Percentiles rank a stretch among this genome's conserved stretches.
phyloP scores from a whole-genome alignment of 2,888 invertebrate species.

The Stenichneumon culpator region DNA sequence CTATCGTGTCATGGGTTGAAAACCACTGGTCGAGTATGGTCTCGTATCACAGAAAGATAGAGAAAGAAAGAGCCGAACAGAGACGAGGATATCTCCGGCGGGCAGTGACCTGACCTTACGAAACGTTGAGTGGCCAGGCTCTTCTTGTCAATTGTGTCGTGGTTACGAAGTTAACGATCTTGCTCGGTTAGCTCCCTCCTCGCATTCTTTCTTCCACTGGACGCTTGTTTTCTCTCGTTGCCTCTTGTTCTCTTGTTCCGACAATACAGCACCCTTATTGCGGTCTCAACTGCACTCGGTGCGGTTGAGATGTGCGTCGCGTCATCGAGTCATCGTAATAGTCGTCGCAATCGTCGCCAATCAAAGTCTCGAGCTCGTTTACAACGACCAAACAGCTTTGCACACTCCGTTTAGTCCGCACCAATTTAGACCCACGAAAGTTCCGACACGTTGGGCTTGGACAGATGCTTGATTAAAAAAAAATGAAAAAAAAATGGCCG shows the following conservation, averaged over 20 bases:
- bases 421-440: background rate
- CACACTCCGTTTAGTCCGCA: background rate
- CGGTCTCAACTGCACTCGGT: background rate
- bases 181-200: conserved; percentile 58
- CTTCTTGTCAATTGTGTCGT: conserved; percentile 78
- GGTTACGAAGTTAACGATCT: conserved; percentile 80
- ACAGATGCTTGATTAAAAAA: no score
- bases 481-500: no score
- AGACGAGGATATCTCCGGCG: conserved; percentile 60
- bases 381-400: background rate
- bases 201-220: conserved; percentile 33
- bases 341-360: conserved; percentile 7
- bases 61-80: background rate
- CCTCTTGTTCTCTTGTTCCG: background rate
- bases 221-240: background rate
- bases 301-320: no score
- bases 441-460: no score
- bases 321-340: conserved; percentile 28
- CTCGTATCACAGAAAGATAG: background rate
- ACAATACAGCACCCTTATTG: conserved; percentile 6
- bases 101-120: conserved; percentile 73
- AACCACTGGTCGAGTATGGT: background rate
- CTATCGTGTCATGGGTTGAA: background rate
- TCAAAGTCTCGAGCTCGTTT: background rate
- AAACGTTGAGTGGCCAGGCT: conserved; percentile 58